Base-by-base conservation (phyloP, 1,140 invertebrate species). In the Whitmania pigra region DNA sequence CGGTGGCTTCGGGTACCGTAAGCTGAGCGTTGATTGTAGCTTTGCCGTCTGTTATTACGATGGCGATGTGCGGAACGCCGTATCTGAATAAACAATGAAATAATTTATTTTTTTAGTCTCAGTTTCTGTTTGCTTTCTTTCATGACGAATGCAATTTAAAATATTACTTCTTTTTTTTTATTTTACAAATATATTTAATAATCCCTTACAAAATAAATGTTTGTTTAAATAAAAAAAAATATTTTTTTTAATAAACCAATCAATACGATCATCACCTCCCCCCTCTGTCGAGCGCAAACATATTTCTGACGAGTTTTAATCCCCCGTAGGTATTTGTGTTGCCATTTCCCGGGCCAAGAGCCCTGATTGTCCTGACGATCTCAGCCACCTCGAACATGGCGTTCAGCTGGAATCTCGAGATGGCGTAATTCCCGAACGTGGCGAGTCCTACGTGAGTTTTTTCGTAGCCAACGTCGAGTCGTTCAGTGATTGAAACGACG, bases 1-100 rank as follows among this genome's bases (percentile, higher is more conserved):
- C 43, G 17, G 75, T 68, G 6, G 76, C 76, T 20, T 76, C 73
- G 25, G 72, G 40, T 17, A 76, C 73, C 15, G 75, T 76, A 9
- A 75, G 40, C 15, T 76, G 71, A 9, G 75, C 57, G 18, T 77
- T 75, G 66, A 74, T 71, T 69, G 76, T 76, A 3, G 79, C 74
- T 53, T 76, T 78, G 0, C 77, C 72, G 73, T 81, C 79, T 0
- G 80, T 81, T 18, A 81, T 75, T 5, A 81, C 72, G 49, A 81
- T 72, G 29, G 78, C 75, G 17, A 75, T 76, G 69, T 81, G 78
- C n/a, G 79, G 77, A 18, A 77, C 79, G 67, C 76, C 75, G 13
- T 72, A 63, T 78, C 78, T 63, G 57, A 11, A 7, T 22, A 18
- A 31, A 4, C 9, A 7, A 25, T 18, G 22, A 31, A 7, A 31